These are phyloP conservation scores for Disparrhopalites patrizii DNA, from an alignment of 2,888 invertebrate genomes.

Conservation along the genomic window DNA sequence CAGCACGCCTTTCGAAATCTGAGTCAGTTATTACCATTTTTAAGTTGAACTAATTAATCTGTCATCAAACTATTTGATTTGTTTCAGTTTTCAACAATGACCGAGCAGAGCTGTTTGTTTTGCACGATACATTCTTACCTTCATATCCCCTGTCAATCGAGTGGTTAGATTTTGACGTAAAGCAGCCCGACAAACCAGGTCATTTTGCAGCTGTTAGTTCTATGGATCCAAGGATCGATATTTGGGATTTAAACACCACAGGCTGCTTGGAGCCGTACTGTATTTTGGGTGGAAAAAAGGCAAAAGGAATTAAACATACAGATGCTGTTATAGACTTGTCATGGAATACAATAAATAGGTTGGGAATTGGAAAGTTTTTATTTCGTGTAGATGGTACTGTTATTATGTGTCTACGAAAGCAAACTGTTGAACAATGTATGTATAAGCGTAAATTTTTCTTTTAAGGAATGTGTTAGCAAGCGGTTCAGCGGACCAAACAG, in stretches of 20 bases:
- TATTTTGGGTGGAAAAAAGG: constrained; percentile 69
- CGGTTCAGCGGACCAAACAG: constrained; percentile 83
- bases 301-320: constrained; percentile 67
- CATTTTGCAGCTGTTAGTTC: constrained; percentile 89
- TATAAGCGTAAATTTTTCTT: constrained; percentile 28
- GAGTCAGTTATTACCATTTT: neutral
- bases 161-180: constrained; percentile 86
- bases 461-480: constrained; percentile 82
- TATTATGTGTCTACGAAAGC: neutral
- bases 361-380: too few relatives aligned
- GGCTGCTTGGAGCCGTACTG: constrained; percentile 85
- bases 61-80: too few relatives aligned
- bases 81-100: constrained; percentile 80
- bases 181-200: constrained; percentile 60
- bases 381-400: too few relatives aligned
- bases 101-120: constrained; percentile 84
- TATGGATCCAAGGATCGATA: constrained; percentile 86
- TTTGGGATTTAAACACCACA: constrained; percentile 96
- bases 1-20: too few relatives aligned
- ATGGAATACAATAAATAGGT: constrained; percentile 78
- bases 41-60: too few relatives aligned
- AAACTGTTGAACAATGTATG: neutral
- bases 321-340: constrained; percentile 87
- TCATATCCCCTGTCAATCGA: constrained; percentile 88
- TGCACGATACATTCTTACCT: constrained; percentile 86